Conservation (phyloP, 2,113 vertebrate genomes). For the Empidonax traillii region DNA sequence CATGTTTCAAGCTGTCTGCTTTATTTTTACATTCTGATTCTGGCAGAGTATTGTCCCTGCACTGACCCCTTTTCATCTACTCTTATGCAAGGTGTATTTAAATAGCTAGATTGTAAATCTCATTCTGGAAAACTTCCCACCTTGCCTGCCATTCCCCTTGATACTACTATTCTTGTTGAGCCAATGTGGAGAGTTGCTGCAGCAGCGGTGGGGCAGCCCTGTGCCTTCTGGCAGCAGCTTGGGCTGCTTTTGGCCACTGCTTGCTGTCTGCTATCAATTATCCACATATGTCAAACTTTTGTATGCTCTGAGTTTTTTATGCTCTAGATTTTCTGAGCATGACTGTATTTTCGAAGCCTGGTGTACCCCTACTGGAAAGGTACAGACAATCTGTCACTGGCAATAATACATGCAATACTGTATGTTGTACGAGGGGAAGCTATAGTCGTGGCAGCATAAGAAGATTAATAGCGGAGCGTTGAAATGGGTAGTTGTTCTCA, state of each 20-base stretch:
- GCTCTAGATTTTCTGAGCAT: not conserved
- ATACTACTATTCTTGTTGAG: not conserved
- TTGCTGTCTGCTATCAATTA: not conserved
- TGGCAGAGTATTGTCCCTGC: not conserved
- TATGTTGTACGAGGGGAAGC: not conserved
- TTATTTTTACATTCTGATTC: not conserved
- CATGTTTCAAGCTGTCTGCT: not conserved
- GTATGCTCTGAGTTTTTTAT: not conserved
- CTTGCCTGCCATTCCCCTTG: not conserved
- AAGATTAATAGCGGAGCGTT: not conserved
- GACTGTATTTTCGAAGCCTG: not conserved
- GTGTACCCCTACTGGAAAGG: not conserved
- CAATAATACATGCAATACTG: not conserved
- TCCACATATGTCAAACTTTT: not conserved
- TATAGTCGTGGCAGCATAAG: not conserved
- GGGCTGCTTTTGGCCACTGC: not conserved
- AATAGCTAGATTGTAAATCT: slow-evolving; percentile 36
- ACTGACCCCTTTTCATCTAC: not conserved
- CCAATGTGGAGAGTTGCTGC: not conserved
- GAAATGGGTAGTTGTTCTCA: not conserved
- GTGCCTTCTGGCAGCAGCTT: not conserved
- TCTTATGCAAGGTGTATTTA: slow-evolving; percentile 39
- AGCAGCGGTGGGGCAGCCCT: not conserved
- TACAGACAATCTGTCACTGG: not conserved
- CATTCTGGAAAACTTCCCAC: not conserved